These are phyloP conservation scores for Parochlus steinenii DNA, from an alignment of 2,888 invertebrate genomes.

Conservation along the genomic window DNA sequence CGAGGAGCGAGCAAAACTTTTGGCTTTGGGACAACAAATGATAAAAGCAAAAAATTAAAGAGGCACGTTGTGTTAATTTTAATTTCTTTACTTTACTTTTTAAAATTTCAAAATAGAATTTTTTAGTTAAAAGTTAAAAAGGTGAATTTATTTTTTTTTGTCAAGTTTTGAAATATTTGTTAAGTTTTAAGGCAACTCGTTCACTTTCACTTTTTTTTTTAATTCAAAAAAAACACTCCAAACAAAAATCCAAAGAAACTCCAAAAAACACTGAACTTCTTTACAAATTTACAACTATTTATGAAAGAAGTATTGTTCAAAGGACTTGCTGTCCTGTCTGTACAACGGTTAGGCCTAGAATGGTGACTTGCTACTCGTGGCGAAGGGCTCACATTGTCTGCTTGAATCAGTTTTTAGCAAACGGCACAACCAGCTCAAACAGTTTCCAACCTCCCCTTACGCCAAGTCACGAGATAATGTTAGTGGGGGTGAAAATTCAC, in stretches of 20 bases:
- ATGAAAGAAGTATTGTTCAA: slow-evolving; percentile 2
- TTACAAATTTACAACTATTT: slow-evolving; percentile 4
- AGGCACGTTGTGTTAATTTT: too few relatives aligned
- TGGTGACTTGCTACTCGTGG: slow-evolving; percentile 24
- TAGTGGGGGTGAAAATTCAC: slow-evolving; percentile 1
- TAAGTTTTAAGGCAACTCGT: too few relatives aligned
- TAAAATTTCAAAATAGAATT: too few relatives aligned
- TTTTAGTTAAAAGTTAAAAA: too few relatives aligned
- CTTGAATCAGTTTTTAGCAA: not conserved
- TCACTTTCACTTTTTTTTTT: slow-evolving; percentile 15
- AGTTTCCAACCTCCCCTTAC: not conserved
- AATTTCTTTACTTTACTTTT: too few relatives aligned
- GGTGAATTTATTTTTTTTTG: too few relatives aligned
- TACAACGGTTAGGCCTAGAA: slow-evolving; percentile 33
- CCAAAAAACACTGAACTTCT: slow-evolving; percentile 15
- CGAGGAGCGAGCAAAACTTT: too few relatives aligned
- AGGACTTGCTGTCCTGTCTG: slow-evolving; percentile 25
- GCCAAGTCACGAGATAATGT: not conserved
- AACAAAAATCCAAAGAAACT: slow-evolving; percentile 14
- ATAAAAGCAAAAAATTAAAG: too few relatives aligned
- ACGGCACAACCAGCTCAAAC: not conserved
- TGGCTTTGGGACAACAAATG: too few relatives aligned
- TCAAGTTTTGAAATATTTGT: too few relatives aligned
- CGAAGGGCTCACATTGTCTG: slow-evolving; percentile 6
- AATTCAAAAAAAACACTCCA: slow-evolving; percentile 12